Conservation (phyloP, 2,888 invertebrate genomes). For the Adineta ricciae region DNA sequence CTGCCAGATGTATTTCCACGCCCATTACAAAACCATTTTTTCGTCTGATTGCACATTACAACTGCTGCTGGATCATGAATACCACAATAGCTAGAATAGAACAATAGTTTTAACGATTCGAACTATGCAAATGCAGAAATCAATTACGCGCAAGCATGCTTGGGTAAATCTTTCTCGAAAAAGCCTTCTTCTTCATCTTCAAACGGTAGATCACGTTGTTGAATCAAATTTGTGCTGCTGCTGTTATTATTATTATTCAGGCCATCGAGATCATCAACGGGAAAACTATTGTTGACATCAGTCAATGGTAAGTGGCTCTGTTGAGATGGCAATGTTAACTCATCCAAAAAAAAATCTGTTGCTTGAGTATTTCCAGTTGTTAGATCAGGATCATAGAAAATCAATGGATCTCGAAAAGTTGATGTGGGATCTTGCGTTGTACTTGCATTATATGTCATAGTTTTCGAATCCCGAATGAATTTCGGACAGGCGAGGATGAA, state of each 20-base stretch:
- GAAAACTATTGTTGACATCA: background rate
- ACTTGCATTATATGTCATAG: background rate
- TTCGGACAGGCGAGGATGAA: background rate
- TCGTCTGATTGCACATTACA: slow-evolving; percentile 93
- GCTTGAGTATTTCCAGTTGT: slow-evolving; percentile 16
- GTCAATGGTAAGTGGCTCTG: background rate
- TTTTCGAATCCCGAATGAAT: too few species aligned
- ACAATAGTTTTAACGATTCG: too few species aligned
- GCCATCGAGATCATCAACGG: background rate
- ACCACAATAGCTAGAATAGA: slow-evolving; percentile 76
- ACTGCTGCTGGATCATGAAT: slow-evolving; percentile 94
- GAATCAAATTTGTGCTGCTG: slow-evolving; percentile 41
- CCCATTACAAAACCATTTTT: slow-evolving; percentile 99
- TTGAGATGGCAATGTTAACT: slow-evolving; percentile 14
- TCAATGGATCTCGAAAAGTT: background rate
- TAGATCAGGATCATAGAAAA: slow-evolving; percentile 13
- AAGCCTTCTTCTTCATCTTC: slow-evolving; percentile 80
- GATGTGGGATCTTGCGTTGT: background rate
- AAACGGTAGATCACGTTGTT: slow-evolving; percentile 66
- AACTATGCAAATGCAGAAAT: background rate
- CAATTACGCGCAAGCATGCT: slow-evolving; percentile 70
- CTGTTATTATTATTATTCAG: slow-evolving; percentile 54
- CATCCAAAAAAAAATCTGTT: slow-evolving; percentile 10
- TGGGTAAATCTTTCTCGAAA: slow-evolving; percentile 73
- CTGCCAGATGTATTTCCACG: slow-evolving; percentile 86